phyloP scores from a whole-genome alignment of 2,113 vertebrate genomes.

The Pogonocichla stellata region DNA sequence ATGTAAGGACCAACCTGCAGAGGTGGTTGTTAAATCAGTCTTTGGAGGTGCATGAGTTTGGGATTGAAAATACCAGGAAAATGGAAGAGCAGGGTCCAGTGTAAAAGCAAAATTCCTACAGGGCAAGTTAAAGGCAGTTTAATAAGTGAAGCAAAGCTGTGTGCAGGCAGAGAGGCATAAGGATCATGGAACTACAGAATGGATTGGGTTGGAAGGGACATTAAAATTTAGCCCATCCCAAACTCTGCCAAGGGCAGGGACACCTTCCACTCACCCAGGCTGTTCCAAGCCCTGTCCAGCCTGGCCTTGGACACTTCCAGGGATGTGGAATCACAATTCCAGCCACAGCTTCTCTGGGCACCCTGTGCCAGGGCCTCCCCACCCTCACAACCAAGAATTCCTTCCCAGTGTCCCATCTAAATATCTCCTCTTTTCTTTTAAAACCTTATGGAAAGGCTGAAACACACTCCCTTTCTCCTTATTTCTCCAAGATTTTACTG shows the following conservation, averaged over 20 bases:
- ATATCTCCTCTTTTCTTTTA: not conserved
- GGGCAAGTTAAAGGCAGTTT: not conserved
- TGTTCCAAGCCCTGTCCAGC: accelerated
- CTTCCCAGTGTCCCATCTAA: not conserved
- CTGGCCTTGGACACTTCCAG: not conserved
- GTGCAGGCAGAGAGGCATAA: not conserved
- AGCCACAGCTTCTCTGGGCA: not conserved
- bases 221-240: no score
- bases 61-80: not conserved
- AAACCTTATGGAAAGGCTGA: not conserved
- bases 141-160: not conserved
- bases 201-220: not conserved
- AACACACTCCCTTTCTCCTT: not conserved
- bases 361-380: accelerated
- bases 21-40: not conserved
- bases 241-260: not conserved
- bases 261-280: accelerated
- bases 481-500: not conserved
- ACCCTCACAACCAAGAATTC: accelerated
- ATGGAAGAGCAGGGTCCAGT: not conserved
- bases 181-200: no score
- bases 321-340: not conserved
- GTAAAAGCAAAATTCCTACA: not conserved
- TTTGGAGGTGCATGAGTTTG: accelerated
- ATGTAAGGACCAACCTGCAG: not conserved